A percentile compares a stretch with the other conserved stretches of the same genome.
These are phyloP conservation scores for Rutilus rutilus DNA, from an alignment of 2,113 vertebrate genomes.

Conservation along the genomic window DNA sequence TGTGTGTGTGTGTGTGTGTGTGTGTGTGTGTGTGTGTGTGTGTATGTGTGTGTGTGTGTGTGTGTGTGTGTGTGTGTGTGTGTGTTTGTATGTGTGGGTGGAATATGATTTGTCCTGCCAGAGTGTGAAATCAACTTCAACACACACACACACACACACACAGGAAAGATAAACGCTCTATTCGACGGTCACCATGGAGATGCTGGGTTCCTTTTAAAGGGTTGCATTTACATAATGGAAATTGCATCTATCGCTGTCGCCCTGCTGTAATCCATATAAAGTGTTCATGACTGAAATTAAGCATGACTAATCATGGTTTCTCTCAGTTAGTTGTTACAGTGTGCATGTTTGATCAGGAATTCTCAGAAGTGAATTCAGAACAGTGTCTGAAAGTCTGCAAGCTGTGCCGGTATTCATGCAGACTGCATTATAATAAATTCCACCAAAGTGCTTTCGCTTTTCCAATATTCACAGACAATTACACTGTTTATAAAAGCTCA, in stretches of 20 bases:
- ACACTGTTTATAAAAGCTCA: not conserved
- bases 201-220: constrained; percentile 42
- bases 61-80: constrained; percentile 35
- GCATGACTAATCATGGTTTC: constrained; percentile 29
- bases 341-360: constrained; percentile 11
- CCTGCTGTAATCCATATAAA: constrained; percentile 34
- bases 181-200: constrained; percentile 55
- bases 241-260: constrained; percentile 37
- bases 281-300: constrained; percentile 33
- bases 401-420: constrained; percentile 8
- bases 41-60: constrained; percentile 34
- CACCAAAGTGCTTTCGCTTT: not conserved
- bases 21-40: constrained; percentile 44
- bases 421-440: not conserved
- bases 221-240: constrained; percentile 57
- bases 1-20: constrained; percentile 44
- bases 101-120: constrained; percentile 55
- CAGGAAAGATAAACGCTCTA: constrained; percentile 9
- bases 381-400: constrained; percentile 28
- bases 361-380: constrained; percentile 25
- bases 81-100: constrained; percentile 48
- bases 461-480: not conserved
- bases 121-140: constrained; percentile 54
- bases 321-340: not conserved
- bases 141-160: constrained; percentile 41